Conservation (phyloP, 2,888 invertebrate species). For the Drosophila melanosoma region DNA sequence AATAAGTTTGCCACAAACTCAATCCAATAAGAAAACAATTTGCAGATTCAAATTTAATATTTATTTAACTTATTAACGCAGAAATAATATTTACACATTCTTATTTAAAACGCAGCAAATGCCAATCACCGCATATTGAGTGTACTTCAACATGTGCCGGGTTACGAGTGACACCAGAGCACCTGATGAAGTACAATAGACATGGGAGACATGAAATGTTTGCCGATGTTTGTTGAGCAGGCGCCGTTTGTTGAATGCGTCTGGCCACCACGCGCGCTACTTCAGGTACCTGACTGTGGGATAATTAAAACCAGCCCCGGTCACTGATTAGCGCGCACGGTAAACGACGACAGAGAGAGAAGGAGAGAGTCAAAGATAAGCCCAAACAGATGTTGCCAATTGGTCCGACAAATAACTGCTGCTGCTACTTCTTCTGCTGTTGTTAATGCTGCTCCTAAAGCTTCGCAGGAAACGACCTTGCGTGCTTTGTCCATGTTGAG, state of each 20-base stretch:
- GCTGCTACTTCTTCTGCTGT: slow-evolving; percentile 2
- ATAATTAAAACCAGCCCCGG: slow-evolving; percentile 89
- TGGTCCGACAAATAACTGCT: slow-evolving; percentile 18
- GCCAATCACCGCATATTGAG: slow-evolving; percentile 92
- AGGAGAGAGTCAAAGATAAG: slow-evolving; percentile 36
- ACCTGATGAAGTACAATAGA: slow-evolving; percentile 99
- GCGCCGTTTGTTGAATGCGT: slow-evolving; percentile 29
- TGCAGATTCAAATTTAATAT: background rate
- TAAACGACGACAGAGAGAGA: slow-evolving; percentile 80
- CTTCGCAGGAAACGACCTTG: slow-evolving; percentile 82
- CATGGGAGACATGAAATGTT: slow-evolving; percentile 89
- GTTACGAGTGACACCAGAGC: slow-evolving; percentile 95
- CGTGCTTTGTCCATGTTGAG: slow-evolving; percentile 76
- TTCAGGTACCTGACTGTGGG: slow-evolving; percentile 98
- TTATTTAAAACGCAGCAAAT: slow-evolving; percentile 16
- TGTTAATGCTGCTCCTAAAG: slow-evolving; percentile 23
- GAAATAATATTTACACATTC: background rate
- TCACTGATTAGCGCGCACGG: slow-evolving; percentile 95
- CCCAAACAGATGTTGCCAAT: slow-evolving; percentile 60
- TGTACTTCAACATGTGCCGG: slow-evolving; percentile 99
- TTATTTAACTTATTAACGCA: slow-evolving; percentile 23
- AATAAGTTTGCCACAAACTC: background rate
- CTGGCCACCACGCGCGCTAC: slow-evolving; percentile 95
- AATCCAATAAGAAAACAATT: slow-evolving; percentile 4
- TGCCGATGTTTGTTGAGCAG: slow-evolving; percentile 2